phyloP scores from a whole-genome alignment of 2,888 invertebrate species.

The Timema cristinae region DNA sequence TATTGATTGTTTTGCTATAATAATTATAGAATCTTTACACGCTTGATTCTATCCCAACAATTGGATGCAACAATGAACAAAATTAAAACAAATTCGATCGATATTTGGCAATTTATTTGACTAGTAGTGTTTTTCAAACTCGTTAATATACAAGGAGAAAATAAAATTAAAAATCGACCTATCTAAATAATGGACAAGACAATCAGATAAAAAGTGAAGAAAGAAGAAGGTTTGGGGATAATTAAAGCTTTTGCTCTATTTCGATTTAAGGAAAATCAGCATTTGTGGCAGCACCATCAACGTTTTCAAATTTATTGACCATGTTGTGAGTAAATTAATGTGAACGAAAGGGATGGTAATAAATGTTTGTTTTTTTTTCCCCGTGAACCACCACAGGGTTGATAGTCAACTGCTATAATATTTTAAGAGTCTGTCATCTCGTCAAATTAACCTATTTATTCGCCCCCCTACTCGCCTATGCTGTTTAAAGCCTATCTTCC shows the following conservation, averaged over 20 bases:
- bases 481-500: conserved; percentile 54
- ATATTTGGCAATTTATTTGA: too few relatives aligned
- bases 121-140: too few relatives aligned
- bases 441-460: conserved; percentile 13
- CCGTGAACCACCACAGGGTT: conserved; percentile 11
- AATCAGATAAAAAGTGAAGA: conserved; percentile 7
- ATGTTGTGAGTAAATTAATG: conserved; percentile 4
- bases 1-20: conserved; percentile 24
- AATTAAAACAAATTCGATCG: background rate
- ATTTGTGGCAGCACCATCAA: conserved; percentile 25
- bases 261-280: conserved; percentile 16
- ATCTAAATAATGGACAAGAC: too few relatives aligned
- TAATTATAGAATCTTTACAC: conserved; percentile 21
- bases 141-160: too few relatives aligned
- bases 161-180: too few relatives aligned
- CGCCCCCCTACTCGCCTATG: conserved; percentile 34
- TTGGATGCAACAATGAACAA: conserved; percentile 15
- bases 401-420: conserved; percentile 30
- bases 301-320: conserved; percentile 19
- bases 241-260: conserved; percentile 27
- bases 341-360: conserved; percentile 13
- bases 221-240: background rate
- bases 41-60: conserved; percentile 21
- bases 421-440: background rate
- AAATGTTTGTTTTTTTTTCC: conserved; percentile 9